A percentile compares a stretch with the other conserved stretches of the same genome.
These are phyloP conservation scores for Glandiceps talaboti DNA, from an alignment of 53 echinoderm and acorn worm species.

Conservation along the genomic window DNA sequence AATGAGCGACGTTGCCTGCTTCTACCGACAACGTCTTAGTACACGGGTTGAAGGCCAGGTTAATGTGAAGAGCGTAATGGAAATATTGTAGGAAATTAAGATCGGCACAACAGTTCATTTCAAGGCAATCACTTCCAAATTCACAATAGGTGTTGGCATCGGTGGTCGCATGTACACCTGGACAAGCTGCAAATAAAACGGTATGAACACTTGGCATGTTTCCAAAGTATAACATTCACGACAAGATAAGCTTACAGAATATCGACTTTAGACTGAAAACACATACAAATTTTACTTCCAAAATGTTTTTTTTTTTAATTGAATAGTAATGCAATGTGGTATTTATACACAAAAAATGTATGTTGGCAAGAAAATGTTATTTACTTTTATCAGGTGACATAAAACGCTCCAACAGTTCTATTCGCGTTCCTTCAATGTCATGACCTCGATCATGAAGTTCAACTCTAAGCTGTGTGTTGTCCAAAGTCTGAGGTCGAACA, in stretches of 20 bases:
- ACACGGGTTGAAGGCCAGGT: too few species aligned
- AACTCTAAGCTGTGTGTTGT: background rate
- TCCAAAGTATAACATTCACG: too few species aligned
- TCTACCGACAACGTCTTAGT: too few species aligned
- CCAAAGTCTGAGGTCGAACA: background rate
- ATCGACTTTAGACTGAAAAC: background rate
- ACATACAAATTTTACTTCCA: too few species aligned
- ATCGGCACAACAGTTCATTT: background rate
- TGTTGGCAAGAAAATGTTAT: background rate
- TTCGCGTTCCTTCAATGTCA: background rate
- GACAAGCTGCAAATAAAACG: too few species aligned
- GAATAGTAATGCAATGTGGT: too few species aligned
- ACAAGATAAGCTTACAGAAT: background rate
- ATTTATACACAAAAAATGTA: too few species aligned
- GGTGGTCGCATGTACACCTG: background rate
- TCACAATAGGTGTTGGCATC: background rate
- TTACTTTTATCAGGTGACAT: background rate
- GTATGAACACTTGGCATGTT: background rate
- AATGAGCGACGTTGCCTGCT: too few species aligned
- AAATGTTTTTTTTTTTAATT: too few species aligned
- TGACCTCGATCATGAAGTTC: background rate
- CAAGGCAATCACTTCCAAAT: background rate
- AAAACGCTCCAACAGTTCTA: background rate
- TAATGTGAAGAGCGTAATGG: background rate
- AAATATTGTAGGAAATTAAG: background rate